Evolutionary conservation across 2,797 vertebrate genomes (phyloP).

Genomic region (Calcarius lapponicus): DNA sequence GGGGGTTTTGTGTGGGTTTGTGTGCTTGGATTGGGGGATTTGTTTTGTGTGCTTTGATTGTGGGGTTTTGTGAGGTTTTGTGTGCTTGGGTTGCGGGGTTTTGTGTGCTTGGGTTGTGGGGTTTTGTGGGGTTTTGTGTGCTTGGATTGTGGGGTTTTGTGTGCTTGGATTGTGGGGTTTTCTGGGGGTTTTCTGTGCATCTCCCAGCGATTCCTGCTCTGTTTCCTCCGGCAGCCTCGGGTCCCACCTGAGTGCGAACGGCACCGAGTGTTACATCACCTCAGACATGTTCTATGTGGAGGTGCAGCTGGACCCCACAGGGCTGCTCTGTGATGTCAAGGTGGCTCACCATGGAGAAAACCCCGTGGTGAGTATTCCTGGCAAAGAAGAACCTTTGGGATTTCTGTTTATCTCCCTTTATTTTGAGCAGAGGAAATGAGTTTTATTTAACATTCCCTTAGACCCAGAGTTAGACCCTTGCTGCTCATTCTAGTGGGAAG

Average conservation of each 20-base stretch:
- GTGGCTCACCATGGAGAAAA: constrained; percentile 99
- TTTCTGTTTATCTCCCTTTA: not conserved
- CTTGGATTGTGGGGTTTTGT: not conserved
- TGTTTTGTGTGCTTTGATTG: not conserved
- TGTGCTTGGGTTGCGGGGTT: not conserved
- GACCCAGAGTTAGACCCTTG: not conserved
- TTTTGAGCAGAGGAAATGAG: not conserved
- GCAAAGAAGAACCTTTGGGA: not conserved
- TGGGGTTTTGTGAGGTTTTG: not conserved
- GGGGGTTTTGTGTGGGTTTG: not conserved
- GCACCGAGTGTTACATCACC: constrained; percentile 98
- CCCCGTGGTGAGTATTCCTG: constrained; percentile 86
- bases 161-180: not conserved
- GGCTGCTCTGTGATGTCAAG: constrained; percentile 95
- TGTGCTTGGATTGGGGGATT: not conserved
- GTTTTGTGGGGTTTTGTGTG: not conserved
- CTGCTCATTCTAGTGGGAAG: not conserved
- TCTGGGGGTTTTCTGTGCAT: fast-evolving
- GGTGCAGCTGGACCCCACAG: constrained; percentile 90
- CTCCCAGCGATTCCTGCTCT: constrained; percentile 26
- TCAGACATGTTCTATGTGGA: constrained; percentile 99
- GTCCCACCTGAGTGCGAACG: constrained; percentile 93
- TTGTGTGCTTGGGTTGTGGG: not conserved
- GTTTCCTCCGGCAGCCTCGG: constrained; percentile 76
- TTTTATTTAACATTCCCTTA: not conserved